Base-by-base conservation (phyloP, 2,797 vertebrate species). In the Babyrousa celebensis region DNA sequence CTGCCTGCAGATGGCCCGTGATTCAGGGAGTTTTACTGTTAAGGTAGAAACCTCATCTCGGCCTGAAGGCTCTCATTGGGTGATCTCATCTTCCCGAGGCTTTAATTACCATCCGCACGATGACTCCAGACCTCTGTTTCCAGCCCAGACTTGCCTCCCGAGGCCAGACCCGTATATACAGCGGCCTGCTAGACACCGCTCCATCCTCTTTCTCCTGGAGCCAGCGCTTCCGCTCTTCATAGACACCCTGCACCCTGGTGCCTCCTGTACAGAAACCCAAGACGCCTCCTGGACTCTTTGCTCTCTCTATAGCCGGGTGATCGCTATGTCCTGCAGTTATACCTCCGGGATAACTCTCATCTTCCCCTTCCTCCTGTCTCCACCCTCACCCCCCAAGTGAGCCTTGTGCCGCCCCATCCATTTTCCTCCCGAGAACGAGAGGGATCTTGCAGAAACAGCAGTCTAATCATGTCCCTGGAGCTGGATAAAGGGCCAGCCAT, bases 31-130 rank as follows among this genome's bases (percentile, higher is more conserved):
- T 79, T 94, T 96, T 84, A 70, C 93, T 94, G 56, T 63, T 70
- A 32, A 71, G 62, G 77, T 94, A 62, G 79, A 89, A 89, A 77
- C 70, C 29, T 89, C 89, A 7, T 67, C 65, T 82, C 72, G 80
- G 70, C 74, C 84, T 79, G 15, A 88, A 18, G 72, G 92, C 82
- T 94, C 78, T 95, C 82, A 7, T 17, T 56, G 74, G 65, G 58
- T 97, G 97, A 97, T 23, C 74, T 97, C 97, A 97, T 85, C 85
- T 67, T 88, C 70, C 68, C 85, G 60, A 80, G 82, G 95, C 87
- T 84, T 74, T 97, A 97, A 97, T 98, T 97, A 95, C 74, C 70
- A 23, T 72, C 90, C 90, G 3, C 65, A 16, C 2, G 88, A 52
- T 91, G 93, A 95, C 83, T 91, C 85, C 54, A 23, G 8, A 67